A percentile compares a stretch with the other conserved stretches of the same genome.
These are phyloP conservation scores for Proterorhinus semilunaris DNA, from an alignment of 2,113 vertebrate genomes.

Conservation along the genomic window DNA sequence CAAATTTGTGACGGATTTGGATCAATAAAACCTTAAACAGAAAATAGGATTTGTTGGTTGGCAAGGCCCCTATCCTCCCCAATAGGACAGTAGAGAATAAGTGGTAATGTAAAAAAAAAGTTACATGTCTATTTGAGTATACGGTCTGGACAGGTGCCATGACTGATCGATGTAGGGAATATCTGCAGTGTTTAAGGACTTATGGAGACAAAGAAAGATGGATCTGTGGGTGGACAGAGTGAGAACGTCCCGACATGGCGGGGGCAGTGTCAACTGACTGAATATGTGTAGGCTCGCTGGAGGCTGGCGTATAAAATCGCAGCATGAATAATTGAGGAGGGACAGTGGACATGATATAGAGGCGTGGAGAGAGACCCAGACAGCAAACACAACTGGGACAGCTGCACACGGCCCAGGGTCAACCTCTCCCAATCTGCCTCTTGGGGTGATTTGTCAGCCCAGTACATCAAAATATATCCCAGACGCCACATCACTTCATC, in stretches of 20 bases:
- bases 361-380: slow-evolving; percentile 8
- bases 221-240: slow-evolving; percentile 21
- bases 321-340: slow-evolving; percentile 52
- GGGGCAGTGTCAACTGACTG: slow-evolving; percentile 39
- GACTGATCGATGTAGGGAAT: slow-evolving; percentile 13
- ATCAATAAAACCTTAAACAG: too few species aligned
- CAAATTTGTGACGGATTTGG: too few species aligned
- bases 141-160: neutral
- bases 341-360: slow-evolving; percentile 22
- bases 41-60: too few species aligned
- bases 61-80: neutral
- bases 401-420: slow-evolving; percentile 11
- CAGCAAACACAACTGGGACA: slow-evolving; percentile 26
- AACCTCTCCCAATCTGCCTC: slow-evolving; percentile 18
- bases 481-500: slow-evolving; percentile 21
- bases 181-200: slow-evolving; percentile 1
- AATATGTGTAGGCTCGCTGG: slow-evolving; percentile 43
- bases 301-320: slow-evolving; percentile 43
- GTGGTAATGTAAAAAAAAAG: slow-evolving; percentile 11
- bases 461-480: slow-evolving; percentile 33
- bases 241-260: slow-evolving; percentile 35
- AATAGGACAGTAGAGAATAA: neutral
- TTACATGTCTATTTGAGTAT: slow-evolving; percentile 21
- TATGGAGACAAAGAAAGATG: slow-evolving; percentile 19
- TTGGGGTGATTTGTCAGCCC: slow-evolving; percentile 32